Evolutionary conservation across 2,797 vertebrate species (phyloP).

Genomic region (Okamejei kenojei): DNA sequence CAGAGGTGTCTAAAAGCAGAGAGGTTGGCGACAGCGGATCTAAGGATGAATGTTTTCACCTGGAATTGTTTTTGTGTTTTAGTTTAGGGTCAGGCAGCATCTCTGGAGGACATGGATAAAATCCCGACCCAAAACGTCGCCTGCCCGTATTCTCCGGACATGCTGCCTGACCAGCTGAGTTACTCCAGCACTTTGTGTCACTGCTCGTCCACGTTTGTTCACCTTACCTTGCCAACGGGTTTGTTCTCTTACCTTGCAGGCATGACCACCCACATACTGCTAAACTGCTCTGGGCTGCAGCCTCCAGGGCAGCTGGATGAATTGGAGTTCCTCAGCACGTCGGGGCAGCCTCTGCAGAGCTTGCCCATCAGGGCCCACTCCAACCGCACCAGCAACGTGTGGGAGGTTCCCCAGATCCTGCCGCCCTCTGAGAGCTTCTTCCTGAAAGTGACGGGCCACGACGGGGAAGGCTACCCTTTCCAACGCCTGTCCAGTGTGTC

Average conservation of each 20-base stretch:
- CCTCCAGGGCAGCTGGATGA: conserved; percentile 67
- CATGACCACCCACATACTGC: conserved; percentile 71
- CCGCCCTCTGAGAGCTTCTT: conserved; percentile 78
- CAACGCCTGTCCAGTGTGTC: conserved; percentile 84
- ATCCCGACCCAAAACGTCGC: too few relatives aligned
- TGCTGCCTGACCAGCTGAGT: too few relatives aligned
- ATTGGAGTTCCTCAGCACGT: conserved; percentile 74
- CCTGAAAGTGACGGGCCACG: conserved; percentile 77
- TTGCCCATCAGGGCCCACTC: conserved; percentile 57
- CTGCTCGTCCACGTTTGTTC: too few relatives aligned
- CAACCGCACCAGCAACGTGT: conserved; percentile 64
- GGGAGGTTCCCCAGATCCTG: conserved; percentile 69
- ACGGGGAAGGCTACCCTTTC: conserved; percentile 70
- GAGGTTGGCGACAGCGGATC: too few relatives aligned
- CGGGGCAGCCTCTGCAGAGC: conserved; percentile 65
- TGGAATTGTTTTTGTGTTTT: too few relatives aligned
- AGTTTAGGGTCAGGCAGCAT: too few relatives aligned
- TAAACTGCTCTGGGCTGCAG: conserved; percentile 75
- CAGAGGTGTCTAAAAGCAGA: too few relatives aligned
- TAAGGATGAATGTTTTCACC: too few relatives aligned
- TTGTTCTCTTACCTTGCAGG: conserved; percentile 57
- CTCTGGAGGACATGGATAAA: too few relatives aligned
- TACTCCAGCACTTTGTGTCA: too few relatives aligned
- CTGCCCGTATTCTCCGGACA: too few relatives aligned
- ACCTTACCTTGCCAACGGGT: background rate